These are phyloP conservation scores for Spheniscus humboldti DNA, from an alignment of 2,797 vertebrate species.

Conservation along the genomic window DNA sequence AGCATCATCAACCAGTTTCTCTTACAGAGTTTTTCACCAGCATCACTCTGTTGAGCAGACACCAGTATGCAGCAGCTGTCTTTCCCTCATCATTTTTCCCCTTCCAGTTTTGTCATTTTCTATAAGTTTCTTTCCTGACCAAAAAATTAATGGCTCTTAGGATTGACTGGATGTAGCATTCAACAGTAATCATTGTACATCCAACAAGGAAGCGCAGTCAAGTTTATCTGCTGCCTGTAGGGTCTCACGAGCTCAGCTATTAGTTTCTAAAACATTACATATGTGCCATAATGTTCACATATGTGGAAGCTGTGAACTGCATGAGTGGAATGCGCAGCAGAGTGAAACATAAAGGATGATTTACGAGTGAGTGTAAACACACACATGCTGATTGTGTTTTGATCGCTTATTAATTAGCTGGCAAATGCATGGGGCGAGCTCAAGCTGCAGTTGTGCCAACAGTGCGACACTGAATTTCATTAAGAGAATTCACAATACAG, in stretches of 20 bases:
- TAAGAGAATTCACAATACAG: background rate
- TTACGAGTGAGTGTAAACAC: background rate
- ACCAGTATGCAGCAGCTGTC: background rate
- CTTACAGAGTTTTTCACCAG: background rate
- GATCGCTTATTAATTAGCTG: conserved; percentile 39
- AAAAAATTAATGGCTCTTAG: background rate
- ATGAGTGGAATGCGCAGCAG: background rate
- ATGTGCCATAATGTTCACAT: background rate
- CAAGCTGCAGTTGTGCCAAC: conserved; percentile 31
- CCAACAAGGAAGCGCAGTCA: background rate
- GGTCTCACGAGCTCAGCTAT: background rate
- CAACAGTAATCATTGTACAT: background rate
- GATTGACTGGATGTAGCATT: background rate
- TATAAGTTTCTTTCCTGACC: background rate
- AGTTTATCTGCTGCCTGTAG: background rate
- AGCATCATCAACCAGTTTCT: background rate
- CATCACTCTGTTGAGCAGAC: background rate
- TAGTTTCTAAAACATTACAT: conserved; percentile 18
- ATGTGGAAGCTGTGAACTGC: conserved; percentile 12
- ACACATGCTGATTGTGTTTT: conserved; percentile 30
- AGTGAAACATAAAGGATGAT: conserved; percentile 11
- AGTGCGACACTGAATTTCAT: background rate
- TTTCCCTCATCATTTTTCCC: background rate
- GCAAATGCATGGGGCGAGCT: background rate
- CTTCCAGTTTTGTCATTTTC: background rate